Percentiles rank a stretch among this genome's conserved stretches.
Evolutionary conservation across 2,113 vertebrate genomes (phyloP).

Genomic region (Rousettus leschenaultii): DNA sequence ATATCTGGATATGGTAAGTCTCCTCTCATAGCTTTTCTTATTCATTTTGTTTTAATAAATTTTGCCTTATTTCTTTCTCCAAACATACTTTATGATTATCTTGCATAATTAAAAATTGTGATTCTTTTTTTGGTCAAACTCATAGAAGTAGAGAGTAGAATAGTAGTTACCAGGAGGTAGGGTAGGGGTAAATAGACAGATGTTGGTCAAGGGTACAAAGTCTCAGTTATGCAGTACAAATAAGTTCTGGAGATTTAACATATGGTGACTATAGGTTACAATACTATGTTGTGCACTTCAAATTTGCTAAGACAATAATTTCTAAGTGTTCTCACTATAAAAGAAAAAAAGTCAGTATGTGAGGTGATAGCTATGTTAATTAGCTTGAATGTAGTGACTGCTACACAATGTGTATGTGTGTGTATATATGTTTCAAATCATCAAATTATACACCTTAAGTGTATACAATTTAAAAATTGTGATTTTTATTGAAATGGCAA

Average conservation of each 20-base stretch:
- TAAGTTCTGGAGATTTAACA: background rate
- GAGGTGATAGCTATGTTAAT: background rate
- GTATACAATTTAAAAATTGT: background rate
- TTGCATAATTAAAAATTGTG: background rate
- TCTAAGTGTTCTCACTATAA: background rate
- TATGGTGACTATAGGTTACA: background rate
- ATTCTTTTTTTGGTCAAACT: background rate
- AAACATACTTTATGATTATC: background rate
- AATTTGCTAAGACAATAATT: background rate
- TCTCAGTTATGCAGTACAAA: background rate
- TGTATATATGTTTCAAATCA: no score
- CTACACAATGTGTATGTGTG: background rate
- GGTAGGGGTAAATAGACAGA: background rate
- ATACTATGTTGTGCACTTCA: background rate
- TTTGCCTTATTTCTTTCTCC: slow-evolving; percentile 18
- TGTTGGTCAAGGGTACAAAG: background rate
- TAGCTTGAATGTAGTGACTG: background rate
- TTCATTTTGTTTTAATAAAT: background rate
- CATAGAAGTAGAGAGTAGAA: background rate
- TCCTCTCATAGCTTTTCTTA: background rate
- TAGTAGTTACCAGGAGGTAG: background rate
- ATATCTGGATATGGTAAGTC: background rate
- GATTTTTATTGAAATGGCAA: background rate
- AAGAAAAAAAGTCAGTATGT: background rate
- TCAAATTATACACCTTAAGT: no score